phyloP scores from a whole-genome alignment of 2,113 vertebrate species.

The Fukomys damarensis region DNA sequence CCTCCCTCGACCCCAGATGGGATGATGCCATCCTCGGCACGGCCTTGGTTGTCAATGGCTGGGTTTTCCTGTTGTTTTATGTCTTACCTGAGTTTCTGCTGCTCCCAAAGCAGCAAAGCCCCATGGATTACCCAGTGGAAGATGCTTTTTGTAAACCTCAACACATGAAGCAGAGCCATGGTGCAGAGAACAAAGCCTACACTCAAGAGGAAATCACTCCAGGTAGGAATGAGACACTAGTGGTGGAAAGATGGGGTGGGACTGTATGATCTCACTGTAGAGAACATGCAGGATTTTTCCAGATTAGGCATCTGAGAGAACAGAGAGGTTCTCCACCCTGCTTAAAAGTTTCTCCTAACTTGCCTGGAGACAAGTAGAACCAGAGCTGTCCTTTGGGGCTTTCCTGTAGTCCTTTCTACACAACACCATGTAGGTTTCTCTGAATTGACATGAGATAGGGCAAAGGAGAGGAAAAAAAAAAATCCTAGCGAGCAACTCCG shows the following conservation, averaged over 20 bases:
- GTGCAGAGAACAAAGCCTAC: slow-evolving; percentile 87
- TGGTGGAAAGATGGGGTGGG: not conserved
- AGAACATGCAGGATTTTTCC: not conserved
- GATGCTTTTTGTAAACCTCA: slow-evolving; percentile 84
- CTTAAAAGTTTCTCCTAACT: not conserved
- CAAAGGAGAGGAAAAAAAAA: not conserved
- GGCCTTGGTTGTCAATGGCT: slow-evolving; percentile 92
- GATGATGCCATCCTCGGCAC: slow-evolving; percentile 92
- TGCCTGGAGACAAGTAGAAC: not conserved
- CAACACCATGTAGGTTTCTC: not conserved
- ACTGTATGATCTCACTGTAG: not conserved
- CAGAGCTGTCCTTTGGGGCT: not conserved
- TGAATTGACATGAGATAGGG: not conserved
- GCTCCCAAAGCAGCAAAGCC: slow-evolving; percentile 86
- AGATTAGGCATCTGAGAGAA: not conserved
- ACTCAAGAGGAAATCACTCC: slow-evolving; percentile 84
- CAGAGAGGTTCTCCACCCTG: not conserved
- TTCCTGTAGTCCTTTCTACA: not conserved
- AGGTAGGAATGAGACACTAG: slow-evolving; percentile 76
- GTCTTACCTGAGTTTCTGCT: slow-evolving; percentile 88
- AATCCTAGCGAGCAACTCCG: not conserved
- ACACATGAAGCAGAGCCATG: slow-evolving; percentile 83
- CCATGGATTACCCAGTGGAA: slow-evolving; percentile 84
- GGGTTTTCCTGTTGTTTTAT: slow-evolving; percentile 92
- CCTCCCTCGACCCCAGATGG: slow-evolving; percentile 70